Evolutionary conservation across 2,113 vertebrate genomes (phyloP), one percentile per base, ranked within the genome.

Genomic region (Dendropsophus ebraccatus): DNA sequence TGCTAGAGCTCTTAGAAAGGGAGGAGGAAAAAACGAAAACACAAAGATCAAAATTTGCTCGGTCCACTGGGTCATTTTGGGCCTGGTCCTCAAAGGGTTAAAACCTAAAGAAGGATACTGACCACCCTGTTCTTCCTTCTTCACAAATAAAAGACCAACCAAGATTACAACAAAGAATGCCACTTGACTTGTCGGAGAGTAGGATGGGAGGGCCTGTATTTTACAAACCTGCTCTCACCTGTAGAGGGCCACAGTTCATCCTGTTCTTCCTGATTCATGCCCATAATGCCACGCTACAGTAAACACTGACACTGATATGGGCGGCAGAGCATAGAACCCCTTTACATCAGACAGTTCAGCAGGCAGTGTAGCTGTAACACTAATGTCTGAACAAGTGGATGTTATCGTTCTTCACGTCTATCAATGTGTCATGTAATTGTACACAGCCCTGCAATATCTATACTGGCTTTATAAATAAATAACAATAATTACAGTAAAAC

Each of bases 401-500:
- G 2, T 25, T 60, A 11, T n/a, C 19, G 23, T 25, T 45, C 45
- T 47, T 47, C 70, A 21, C 4, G 17, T 30, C 11, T 30, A 56
- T 56, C 28, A 11, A 14, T 23, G 28, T 19, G 52, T 37, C 28
- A 35, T 56, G 30, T 35, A 56, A 37, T 56, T 35, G 75, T 56
- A 30, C 74, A 21, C n/a, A 28, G 74, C 25, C 17, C 49, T 32
- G 25, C 49, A 30, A 54, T 76, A 78, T 78, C 50, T 32, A 30
- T 21, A 2, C 17, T 32, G 21, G 21, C 32, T 28, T 54, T 54
- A 77, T 78, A 56, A 30, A 52, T 30, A 50, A 49, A 79, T 79
- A 37, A 50, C 32, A 37, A n/a, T 79, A 79, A 79, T 79, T 79
- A 52, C 5, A 79, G 52, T 58, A 79, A 35, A 79, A 79, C 52